phyloP scores from a whole-genome alignment of 2,113 vertebrate species.

The Elachura formosa region DNA sequence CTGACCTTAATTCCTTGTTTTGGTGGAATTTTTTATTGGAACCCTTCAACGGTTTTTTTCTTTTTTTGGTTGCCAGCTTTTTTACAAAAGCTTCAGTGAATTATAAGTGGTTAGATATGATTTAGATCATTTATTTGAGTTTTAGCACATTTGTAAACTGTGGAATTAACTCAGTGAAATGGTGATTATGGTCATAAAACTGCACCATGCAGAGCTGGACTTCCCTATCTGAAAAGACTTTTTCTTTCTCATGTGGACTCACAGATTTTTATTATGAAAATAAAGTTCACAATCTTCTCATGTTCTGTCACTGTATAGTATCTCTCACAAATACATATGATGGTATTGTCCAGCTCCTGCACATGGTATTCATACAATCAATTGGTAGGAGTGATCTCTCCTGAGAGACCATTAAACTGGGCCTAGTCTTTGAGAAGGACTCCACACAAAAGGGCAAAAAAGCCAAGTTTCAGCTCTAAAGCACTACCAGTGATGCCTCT shows the following conservation, averaged over 20 bases:
- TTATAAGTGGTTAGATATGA: background rate
- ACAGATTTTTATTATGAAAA: background rate
- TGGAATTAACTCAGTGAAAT: background rate
- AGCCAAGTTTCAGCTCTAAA: background rate
- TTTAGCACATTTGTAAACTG: background rate
- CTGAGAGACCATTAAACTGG: background rate
- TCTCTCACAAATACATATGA: background rate
- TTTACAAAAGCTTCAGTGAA: background rate
- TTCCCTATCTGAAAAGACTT: background rate
- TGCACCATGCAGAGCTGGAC: background rate
- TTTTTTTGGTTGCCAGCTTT: background rate
- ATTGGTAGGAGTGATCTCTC: background rate
- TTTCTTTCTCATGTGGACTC: background rate
- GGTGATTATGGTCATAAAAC: background rate
- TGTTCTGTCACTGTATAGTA: background rate
- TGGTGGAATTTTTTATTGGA: background rate
- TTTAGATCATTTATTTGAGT: background rate
- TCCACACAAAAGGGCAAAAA: background rate
- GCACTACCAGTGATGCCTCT: background rate
- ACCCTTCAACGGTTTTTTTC: background rate
- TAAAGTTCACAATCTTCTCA: background rate
- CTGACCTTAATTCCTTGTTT: background rate
- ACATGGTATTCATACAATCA: background rate
- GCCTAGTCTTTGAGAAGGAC: background rate
- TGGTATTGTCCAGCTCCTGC: background rate